Evolutionary conservation across 2,888 invertebrate genomes (phyloP), one percentile per base, ranked within the genome.

Genomic region (Hirtodrosophila cameraria): DNA sequence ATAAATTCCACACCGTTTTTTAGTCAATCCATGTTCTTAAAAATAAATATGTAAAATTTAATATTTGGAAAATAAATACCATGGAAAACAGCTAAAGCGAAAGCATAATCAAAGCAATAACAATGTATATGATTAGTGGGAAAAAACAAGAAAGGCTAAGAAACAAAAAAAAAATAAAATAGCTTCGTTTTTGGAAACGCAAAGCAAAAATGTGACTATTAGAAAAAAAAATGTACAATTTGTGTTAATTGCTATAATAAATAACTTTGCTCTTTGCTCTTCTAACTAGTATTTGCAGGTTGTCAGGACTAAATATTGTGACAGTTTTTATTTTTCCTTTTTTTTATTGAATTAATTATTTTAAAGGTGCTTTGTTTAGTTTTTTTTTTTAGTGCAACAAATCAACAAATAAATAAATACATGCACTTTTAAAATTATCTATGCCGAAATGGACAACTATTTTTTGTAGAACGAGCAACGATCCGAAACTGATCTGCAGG

Each of bases 361-460:
- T 62, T 67, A 53, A 39, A 7, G 16, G 12, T 25, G 39, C 35
- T 11, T 11, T 4, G 41, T 25, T 33, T 50, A n/a, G 13, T 36
- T 15, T 41, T 33, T 6, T 27, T 66, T 70, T 76, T 63, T 43
- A 81, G 80, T 84, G 81, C 84, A 77, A 67, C 25, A 75, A 80
- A 81, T 70, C 63, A 80, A 84, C 67, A 78, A 78, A 84, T 81
- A 84, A 84, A 81, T 81, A 81, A 84, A 81, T 80, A 81, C 61
- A 70, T 67, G 81, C 84, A 83, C 78, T 75, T 68, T 46, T 31
- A 50, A 49, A 62, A 76, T 69, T 48, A 66, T 43, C 48, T 66
- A 43, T 30, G 46, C 27, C 45, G 33, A 50, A 31, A 45, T 18
- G 45, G 23, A 49, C 13, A 60, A 50, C 49, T 53, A 60, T 33